Conservation (phyloP, 2,888 invertebrate genomes). For the Venusia cambrica region DNA sequence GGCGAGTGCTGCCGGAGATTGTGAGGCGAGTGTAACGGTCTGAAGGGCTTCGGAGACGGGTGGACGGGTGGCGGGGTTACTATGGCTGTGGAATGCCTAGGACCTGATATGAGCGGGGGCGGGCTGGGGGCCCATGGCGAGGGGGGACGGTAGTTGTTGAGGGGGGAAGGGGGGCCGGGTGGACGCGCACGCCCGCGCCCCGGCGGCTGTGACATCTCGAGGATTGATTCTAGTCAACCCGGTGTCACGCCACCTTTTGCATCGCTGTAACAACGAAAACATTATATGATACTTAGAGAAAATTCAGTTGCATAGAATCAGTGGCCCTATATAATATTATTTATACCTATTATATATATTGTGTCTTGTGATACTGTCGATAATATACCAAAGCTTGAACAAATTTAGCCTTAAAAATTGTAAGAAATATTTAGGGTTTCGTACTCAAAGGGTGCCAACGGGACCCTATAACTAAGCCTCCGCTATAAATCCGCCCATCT, state of each 20-base stretch:
- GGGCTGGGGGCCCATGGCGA: slow-evolving; percentile 89
- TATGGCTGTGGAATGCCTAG: slow-evolving; percentile 77
- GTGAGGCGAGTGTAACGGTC: slow-evolving; percentile 72
- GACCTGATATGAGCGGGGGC: slow-evolving; percentile 85
- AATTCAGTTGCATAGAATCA: background rate
- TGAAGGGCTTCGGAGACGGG: slow-evolving; percentile 74
- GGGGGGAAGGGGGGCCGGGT: slow-evolving; percentile 77
- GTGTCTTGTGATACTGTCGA: too few relatives aligned
- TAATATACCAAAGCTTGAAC: too few relatives aligned
- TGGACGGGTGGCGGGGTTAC: slow-evolving; percentile 81
- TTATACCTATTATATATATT: too few relatives aligned
- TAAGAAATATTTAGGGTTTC: too few relatives aligned
- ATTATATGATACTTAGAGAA: background rate
- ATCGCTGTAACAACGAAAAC: slow-evolving; percentile 69
- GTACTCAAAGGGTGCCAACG: too few relatives aligned
- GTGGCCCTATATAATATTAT: too few relatives aligned
- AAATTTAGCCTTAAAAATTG: too few relatives aligned
- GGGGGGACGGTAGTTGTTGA: slow-evolving; percentile 86
- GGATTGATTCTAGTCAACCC: slow-evolving; percentile 77
- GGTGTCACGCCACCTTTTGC: slow-evolving; percentile 76
- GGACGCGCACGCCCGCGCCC: slow-evolving; percentile 72
- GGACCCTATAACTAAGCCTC: too few relatives aligned
- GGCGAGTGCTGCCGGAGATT: slow-evolving; percentile 67
- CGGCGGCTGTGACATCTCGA: slow-evolving; percentile 76
- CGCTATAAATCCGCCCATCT: too few relatives aligned